phyloP scores from a whole-genome alignment of 2,888 invertebrate genomes.

The Tenodera sinensis region DNA sequence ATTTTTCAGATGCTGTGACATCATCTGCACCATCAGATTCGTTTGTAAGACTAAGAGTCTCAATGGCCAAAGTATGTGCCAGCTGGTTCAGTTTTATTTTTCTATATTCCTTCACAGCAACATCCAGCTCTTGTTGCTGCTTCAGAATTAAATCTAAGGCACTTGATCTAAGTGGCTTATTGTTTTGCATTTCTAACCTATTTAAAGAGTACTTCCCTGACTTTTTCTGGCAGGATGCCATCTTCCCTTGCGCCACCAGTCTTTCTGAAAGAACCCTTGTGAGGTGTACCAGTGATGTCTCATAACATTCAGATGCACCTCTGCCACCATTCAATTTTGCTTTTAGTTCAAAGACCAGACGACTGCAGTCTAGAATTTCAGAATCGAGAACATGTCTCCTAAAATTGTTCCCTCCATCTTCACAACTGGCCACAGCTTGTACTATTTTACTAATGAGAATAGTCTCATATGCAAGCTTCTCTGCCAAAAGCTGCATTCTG shows the following conservation, averaged over 20 bases:
- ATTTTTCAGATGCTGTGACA: not conserved
- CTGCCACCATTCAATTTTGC: constrained; percentile 59
- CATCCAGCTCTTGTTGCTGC: constrained; percentile 60
- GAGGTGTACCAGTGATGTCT: constrained; percentile 61
- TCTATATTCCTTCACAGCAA: constrained; percentile 62
- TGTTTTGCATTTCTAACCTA: constrained; percentile 37
- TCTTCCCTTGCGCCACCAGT: constrained; percentile 45
- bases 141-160: constrained; percentile 48
- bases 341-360: constrained; percentile 68
- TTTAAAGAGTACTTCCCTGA: not conserved
- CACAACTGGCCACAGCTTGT: constrained; percentile 57
- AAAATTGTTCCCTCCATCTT: constrained; percentile 55
- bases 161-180: constrained; percentile 41
- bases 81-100: constrained; percentile 64
- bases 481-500: constrained; percentile 68
- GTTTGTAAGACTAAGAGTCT: constrained; percentile 58
- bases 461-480: constrained; percentile 77
- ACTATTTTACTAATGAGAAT: constrained; percentile 66
- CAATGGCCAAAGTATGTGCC: constrained; percentile 65
- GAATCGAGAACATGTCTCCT: constrained; percentile 53
- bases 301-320: constrained; percentile 45
- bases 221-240: constrained; percentile 47
- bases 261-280: constrained; percentile 71
- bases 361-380: constrained; percentile 61
- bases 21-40: constrained; percentile 31